Evolutionary conservation across 1,140 invertebrate species (phyloP), one percentile per base, ranked within the genome.

Genomic region (Melanaphis sacchari): DNA sequence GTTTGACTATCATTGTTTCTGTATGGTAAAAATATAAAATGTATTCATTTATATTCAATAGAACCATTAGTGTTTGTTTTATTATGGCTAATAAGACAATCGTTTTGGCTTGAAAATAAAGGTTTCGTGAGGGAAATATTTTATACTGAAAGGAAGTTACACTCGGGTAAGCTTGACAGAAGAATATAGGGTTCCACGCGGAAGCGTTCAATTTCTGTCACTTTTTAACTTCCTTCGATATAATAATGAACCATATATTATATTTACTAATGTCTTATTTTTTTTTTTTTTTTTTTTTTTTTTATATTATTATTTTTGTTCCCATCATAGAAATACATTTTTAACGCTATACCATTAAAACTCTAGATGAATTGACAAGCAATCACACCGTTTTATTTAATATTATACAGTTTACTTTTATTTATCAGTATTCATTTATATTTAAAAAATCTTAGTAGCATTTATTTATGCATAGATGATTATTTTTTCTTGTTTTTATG

Each of bases 181-280:
- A 89, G 36, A 89, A 54, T 89, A 54, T 89, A 38, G 46, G 49
- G 36, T 89, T 89, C 36, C 36, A 54, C 36, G 8, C 88, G 49
- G 88, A 89, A 54, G 49, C 49, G 46, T 89, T 89, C 49, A 89
- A 89, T 89, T 89, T 89, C 88, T 54, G 88, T 54, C 88, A 89
- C 49, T 52, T 52, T 89, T 38, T 38, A 89, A 89, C 88, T 89
- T 89, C 88, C 88, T 54, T 89, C n/a, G 36, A 89, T 54, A 40
- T 38, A 54, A 54, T 40, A n/a, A 89, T 54, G 38, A 36, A 88
- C n/a, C 8, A 38, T 54, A 5, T 89, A 89, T 89, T 89, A 89
- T 40, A 89, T 89, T 52, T 89, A 89, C n/a, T 89, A 49, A 88
- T 88, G 31, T 88, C 31, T 88, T 46, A n/a, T 38, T 36, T 49